A percentile compares a stretch with the other conserved stretches of the same genome.
These are phyloP conservation scores for Oreortyx pictus DNA, from an alignment of 2,797 vertebrate species.

Conservation along the genomic window DNA sequence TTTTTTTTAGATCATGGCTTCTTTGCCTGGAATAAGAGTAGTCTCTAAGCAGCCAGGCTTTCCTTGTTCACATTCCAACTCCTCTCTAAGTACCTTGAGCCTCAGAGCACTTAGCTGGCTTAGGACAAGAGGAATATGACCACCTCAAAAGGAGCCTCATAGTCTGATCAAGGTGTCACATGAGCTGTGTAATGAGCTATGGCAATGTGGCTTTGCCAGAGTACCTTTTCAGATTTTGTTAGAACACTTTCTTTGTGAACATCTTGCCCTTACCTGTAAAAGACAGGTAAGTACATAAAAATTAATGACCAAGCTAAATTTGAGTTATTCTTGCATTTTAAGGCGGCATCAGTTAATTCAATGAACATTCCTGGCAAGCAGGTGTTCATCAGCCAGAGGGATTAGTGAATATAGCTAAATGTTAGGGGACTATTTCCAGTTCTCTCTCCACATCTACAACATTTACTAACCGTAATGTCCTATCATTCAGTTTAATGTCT, in stretches of 20 bases:
- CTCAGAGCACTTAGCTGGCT: not conserved
- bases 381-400: not conserved
- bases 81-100: not conserved
- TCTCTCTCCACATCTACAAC: not conserved
- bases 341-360: slow-evolving; percentile 12
- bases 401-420: not conserved
- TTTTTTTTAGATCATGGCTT: not conserved
- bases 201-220: no score
- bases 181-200: not conserved
- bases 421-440: not conserved
- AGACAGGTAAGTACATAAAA: not conserved
- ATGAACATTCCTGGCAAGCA: not conserved
- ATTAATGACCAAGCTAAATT: not conserved
- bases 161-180: not conserved
- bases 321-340: not conserved
- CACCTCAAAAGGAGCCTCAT: not conserved
- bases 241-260: not conserved
- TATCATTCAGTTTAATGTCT: not conserved
- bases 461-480: not conserved
- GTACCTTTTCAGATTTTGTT: not conserved
- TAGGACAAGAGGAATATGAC: not conserved
- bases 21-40: not conserved
- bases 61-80: not conserved
- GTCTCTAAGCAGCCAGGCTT: not conserved
- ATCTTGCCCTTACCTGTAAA: not conserved